phyloP scores from a whole-genome alignment of 2,888 invertebrate genomes.

The Eupithecia subfuscata region DNA sequence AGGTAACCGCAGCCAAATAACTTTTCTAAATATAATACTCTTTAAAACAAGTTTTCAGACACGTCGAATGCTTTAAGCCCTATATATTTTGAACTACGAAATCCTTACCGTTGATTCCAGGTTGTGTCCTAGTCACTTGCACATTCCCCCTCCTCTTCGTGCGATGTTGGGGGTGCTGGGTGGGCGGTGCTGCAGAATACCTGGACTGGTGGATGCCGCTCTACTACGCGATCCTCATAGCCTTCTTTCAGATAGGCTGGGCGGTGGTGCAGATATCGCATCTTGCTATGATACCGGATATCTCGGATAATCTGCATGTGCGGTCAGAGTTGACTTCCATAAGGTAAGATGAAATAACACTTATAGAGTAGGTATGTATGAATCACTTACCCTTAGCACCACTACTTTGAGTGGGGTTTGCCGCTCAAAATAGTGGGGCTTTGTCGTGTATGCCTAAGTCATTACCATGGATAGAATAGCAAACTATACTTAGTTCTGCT shows the following conservation, averaged over 20 bases:
- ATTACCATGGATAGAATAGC: no score
- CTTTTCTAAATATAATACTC: neutral
- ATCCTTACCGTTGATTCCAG: slow-evolving; percentile 59
- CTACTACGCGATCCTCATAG: slow-evolving; percentile 85
- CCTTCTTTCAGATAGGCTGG: slow-evolving; percentile 96
- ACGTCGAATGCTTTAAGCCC: neutral
- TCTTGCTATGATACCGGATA: slow-evolving; percentile 93
- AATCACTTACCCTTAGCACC: no score
- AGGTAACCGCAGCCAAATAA: no score
- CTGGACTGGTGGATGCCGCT: slow-evolving; percentile 81
- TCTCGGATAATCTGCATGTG: slow-evolving; percentile 87
- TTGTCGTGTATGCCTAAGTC: no score
- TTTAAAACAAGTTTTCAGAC: neutral
- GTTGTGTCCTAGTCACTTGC: slow-evolving; percentile 86
- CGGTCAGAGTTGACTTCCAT: slow-evolving; percentile 92
- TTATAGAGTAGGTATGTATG: neutral
- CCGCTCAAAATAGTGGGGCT: no score
- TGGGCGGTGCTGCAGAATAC: slow-evolving; percentile 62
- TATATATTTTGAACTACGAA: neutral
- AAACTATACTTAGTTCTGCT: no score
- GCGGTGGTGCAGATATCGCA: slow-evolving; percentile 97
- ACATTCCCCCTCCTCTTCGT: slow-evolving; percentile 92
- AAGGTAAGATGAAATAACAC: slow-evolving; percentile 70
- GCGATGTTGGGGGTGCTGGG: slow-evolving; percentile 85
- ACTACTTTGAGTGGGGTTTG: no score